Percentiles rank a stretch among this genome's conserved stretches.
Conservation (phyloP, 1,140 invertebrate species). For the Antheraea pernyi region DNA sequence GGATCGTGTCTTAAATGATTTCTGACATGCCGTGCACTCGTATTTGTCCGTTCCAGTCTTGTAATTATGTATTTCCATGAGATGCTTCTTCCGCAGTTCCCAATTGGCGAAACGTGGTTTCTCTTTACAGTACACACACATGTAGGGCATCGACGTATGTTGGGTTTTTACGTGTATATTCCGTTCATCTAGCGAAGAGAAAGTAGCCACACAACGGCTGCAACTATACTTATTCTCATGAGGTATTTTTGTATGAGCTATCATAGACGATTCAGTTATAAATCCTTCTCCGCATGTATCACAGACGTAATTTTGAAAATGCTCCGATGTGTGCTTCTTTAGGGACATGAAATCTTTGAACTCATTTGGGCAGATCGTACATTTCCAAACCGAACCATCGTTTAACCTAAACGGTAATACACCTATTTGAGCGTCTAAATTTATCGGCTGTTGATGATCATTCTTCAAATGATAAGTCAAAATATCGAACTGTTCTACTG, state of each 20-base stretch:
- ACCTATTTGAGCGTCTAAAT: constrained; percentile 55
- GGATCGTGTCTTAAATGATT: constrained; percentile 66
- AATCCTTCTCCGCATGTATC: constrained; percentile 70
- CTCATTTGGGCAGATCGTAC: constrained; percentile 61
- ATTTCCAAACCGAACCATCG: constrained; percentile 64
- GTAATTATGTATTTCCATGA: constrained; percentile 67
- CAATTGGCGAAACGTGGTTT: constrained; percentile 67
- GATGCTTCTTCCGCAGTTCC: constrained; percentile 61
- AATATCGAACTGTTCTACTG: constrained; percentile 51
- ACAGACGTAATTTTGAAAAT: constrained; percentile 70
- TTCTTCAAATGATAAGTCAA: constrained; percentile 61
- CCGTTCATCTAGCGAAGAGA: constrained; percentile 58
- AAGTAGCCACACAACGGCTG: constrained; percentile 60
- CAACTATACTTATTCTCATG: constrained; percentile 71
- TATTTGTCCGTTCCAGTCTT: constrained; percentile 62
- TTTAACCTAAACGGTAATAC: constrained; percentile 61
- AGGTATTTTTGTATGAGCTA: constrained; percentile 66
- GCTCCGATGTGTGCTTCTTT: constrained; percentile 61
- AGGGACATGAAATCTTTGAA: constrained; percentile 66
- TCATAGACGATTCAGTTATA: constrained; percentile 66
- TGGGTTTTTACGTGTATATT: constrained; percentile 69
- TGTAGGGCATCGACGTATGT: constrained; percentile 61
- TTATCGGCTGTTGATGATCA: constrained; percentile 61
- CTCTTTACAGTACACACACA: constrained; percentile 64
- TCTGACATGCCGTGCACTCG: constrained; percentile 61